Evolutionary conservation across 2,888 invertebrate genomes (phyloP).

Genomic region (Branchellion lobata): DNA sequence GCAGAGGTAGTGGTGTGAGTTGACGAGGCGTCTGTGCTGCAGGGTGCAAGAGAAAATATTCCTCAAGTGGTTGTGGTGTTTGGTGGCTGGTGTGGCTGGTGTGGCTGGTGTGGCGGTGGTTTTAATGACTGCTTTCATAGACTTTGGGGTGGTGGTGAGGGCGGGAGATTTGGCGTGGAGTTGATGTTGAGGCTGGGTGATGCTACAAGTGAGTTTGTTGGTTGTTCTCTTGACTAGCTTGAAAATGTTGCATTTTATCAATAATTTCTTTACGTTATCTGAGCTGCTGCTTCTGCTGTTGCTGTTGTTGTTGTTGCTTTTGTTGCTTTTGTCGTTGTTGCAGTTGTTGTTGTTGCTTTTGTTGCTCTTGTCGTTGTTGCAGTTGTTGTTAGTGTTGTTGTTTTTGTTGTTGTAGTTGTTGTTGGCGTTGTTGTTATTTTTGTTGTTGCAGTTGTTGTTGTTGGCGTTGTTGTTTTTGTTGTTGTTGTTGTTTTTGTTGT

Average conservation of each 20-base stretch:
- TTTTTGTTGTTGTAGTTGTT: too few relatives aligned
- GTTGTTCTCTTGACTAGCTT: constrained; percentile 8
- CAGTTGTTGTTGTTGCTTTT: too few relatives aligned
- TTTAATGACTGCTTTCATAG: neutral
- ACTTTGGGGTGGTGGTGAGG: neutral
- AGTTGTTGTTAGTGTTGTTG: too few relatives aligned
- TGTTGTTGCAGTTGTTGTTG: too few relatives aligned
- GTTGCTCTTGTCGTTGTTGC: too few relatives aligned
- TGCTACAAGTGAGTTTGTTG: neutral
- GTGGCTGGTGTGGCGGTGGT: neutral
- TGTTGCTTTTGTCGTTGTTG: too few relatives aligned
- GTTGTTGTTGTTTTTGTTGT: too few relatives aligned
- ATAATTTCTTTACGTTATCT: neutral
- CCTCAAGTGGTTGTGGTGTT: neutral
- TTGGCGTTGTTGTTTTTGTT: too few relatives aligned
- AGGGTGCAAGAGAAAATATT: neutral
- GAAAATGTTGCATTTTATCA: neutral
- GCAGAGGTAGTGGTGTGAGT: neutral
- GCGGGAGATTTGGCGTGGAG: neutral
- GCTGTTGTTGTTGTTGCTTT: too few relatives aligned
- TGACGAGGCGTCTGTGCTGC: neutral
- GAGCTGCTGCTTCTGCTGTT: too few relatives aligned
- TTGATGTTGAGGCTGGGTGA: neutral
- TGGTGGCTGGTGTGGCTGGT: neutral
- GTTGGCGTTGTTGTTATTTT: too few relatives aligned